Evolutionary conservation across 2,888 invertebrate species (phyloP), one percentile per base, ranked within the genome.

Genomic region (Ectobius pallidus): DNA sequence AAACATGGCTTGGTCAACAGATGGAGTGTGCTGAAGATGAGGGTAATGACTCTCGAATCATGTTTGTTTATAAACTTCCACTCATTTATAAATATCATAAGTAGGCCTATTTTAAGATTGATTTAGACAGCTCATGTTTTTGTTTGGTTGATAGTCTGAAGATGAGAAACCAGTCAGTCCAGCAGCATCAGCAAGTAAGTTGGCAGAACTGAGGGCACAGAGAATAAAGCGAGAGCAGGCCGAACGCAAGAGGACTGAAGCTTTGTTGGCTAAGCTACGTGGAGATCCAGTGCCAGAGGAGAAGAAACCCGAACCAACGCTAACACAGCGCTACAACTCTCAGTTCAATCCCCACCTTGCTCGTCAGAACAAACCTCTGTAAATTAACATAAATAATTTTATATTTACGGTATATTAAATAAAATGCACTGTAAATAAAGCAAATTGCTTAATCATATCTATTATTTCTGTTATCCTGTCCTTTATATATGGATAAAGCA

Each of bases 271-370:
- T n/a, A 90, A 89, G 80, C 81, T 92, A 1, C 85, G 88, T 77
- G 89, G 89, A n/a, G 86, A 86, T 67, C 77, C 81, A 4, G 75
- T 78, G n/a, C 78, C 80, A 65, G 76, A 77, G 73, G 72, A 78
- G 70, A 75, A 77, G 7, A 77, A 78, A 78, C 83, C 79, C 74
- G 78, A 80, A 75, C 82, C 81, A 63, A 79, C 78, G 75, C 82
- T 91, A 30, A 87, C 89, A 77, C 92, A 93, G 79, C 94, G 93
- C 83, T 99, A 99, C 81, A 97, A 97, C 84, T 96, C 96, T 2
- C 97, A 98, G 82, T 99, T 96, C 82, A 98, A 97, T 86, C 99
- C 99, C 20, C 90, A 93, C 82, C 81, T 94, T 69, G 95, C 95
- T 16, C 89, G 92, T 79, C 95, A 95, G 84, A 95, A 95, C 46